These are phyloP conservation scores for Cerastis leucographa DNA, from an alignment of 2,888 invertebrate genomes.

Conservation along the genomic window DNA sequence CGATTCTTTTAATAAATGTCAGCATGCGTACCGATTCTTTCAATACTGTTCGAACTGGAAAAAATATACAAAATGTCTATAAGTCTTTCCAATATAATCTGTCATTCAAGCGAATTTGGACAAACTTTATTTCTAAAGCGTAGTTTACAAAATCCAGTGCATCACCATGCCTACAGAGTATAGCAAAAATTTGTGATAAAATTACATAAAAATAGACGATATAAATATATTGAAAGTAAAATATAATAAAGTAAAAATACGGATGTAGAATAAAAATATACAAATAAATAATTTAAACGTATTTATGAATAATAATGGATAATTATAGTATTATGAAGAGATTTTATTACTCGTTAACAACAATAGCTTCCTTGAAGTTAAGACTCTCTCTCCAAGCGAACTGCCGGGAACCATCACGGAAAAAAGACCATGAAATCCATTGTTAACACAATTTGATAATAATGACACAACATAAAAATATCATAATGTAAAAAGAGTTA, in stretches of 20 bases:
- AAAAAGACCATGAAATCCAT: conserved; percentile 85
- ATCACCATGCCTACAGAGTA: conserved; percentile 84
- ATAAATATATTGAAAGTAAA: conserved; percentile 67
- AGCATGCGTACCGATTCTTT: conserved; percentile 87
- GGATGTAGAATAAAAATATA: conserved; percentile 82
- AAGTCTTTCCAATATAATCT: conserved; percentile 70
- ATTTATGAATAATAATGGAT: conserved; percentile 88
- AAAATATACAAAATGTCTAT: conserved; percentile 78
- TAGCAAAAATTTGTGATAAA: conserved; percentile 78
- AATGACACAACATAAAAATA: conserved; percentile 63
- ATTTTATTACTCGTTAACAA: conserved; percentile 95
- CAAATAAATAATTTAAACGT: conserved; percentile 82
- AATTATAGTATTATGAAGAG: conserved; percentile 86
- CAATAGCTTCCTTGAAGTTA: conserved; percentile 99
- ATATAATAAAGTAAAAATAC: conserved; percentile 73
- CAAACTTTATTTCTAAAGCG: conserved; percentile 78
- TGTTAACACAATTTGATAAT: conserved; percentile 76
- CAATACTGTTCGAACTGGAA: conserved; percentile 84
- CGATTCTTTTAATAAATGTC: conserved; percentile 66
- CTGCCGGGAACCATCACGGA: conserved; percentile 89
- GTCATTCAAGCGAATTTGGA: conserved; percentile 69
- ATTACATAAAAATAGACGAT: conserved; percentile 72
- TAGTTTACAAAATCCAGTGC: conserved; percentile 77
- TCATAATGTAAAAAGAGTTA: conserved; percentile 51
- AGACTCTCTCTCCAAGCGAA: conserved; percentile 99